phyloP scores from a whole-genome alignment of 2,888 invertebrate species.

The Tetragnatha montana region DNA sequence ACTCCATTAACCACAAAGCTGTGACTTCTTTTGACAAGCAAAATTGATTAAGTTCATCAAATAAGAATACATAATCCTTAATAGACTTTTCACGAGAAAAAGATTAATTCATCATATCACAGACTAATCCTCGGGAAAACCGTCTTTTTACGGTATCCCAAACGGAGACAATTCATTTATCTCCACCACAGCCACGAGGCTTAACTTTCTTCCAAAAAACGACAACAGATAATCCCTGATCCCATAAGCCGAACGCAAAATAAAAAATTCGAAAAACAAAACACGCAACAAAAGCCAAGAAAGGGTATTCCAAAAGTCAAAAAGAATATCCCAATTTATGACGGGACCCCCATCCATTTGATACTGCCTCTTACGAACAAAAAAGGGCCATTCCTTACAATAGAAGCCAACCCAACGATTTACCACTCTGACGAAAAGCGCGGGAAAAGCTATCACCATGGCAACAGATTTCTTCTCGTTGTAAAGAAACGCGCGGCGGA shows the following conservation, averaged over 20 bases:
- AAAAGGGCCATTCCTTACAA: not conserved
- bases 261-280: not conserved
- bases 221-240: constrained; percentile 22
- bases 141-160: no score
- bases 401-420: constrained; percentile 32
- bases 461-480: constrained; percentile 53
- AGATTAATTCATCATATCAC: no score
- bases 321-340: constrained; percentile 35
- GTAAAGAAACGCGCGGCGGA: not conserved
- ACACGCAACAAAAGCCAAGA: constrained; percentile 4
- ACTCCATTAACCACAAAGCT: no score
- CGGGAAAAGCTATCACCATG: constrained; percentile 27
- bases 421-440: constrained; percentile 40
- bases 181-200: constrained; percentile 6
- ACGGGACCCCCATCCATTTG: constrained; percentile 32
- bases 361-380: constrained; percentile 8
- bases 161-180: constrained; percentile 3
- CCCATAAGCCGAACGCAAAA: constrained; percentile 2
- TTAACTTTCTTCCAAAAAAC: no score
- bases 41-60: no score
- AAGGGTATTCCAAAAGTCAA: not conserved
- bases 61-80: no score
- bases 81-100: no score
- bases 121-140: no score
- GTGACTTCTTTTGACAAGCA: no score